phyloP scores from a whole-genome alignment of 1,140 invertebrate genomes.

The Procambarus virginalis region DNA sequence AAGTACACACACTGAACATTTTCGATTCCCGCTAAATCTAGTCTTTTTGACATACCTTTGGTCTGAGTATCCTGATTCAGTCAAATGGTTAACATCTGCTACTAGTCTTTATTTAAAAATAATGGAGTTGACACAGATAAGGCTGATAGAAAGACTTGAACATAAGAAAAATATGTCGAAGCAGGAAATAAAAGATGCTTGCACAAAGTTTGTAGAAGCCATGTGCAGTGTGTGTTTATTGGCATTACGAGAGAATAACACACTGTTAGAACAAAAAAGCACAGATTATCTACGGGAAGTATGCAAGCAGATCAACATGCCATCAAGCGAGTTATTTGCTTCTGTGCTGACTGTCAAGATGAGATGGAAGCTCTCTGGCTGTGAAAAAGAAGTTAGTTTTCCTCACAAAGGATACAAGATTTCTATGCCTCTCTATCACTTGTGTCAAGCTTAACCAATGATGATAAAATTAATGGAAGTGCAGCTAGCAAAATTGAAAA shows the following conservation, averaged over 20 bases:
- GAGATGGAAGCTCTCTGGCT: not conserved
- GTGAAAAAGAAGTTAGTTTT: not conserved
- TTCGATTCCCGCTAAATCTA: not conserved
- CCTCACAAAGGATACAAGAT: not conserved
- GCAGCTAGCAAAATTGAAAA: not conserved
- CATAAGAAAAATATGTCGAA: not conserved
- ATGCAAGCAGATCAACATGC: not conserved
- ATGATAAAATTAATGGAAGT: not conserved
- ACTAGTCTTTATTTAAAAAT: not conserved
- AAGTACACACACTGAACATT: not conserved
- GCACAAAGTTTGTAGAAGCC: not conserved
- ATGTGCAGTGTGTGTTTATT: not conserved
- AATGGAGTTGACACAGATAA: not conserved
- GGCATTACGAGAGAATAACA: not conserved
- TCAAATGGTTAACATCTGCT: not conserved
- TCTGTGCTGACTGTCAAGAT: not conserved
- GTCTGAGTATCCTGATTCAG: not conserved
- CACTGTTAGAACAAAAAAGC: not conserved
- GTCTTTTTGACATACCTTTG: not conserved
- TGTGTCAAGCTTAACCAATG: not conserved
- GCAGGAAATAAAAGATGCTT: not conserved
- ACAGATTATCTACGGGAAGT: not conserved
- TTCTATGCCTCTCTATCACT: not conserved
- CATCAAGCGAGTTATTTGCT: not conserved
- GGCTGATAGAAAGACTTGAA: not conserved